Evolutionary conservation across 2,888 invertebrate species (phyloP).

Genomic region (Trichopria drosophilae): DNA sequence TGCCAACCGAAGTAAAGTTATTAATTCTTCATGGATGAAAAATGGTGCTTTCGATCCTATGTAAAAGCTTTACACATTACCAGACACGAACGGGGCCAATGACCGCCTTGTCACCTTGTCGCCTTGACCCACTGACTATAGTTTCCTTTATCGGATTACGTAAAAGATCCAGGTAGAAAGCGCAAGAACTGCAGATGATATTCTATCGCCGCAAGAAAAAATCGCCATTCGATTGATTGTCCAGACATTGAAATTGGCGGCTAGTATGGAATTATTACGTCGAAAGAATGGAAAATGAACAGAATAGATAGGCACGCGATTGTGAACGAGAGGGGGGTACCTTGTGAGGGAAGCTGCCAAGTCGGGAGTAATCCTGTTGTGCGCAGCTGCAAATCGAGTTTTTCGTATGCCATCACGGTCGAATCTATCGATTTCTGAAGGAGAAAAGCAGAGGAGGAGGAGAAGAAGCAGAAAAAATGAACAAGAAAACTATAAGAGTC

Average conservation of each 20-base stretch:
- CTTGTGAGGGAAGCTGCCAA: conserved; percentile 4
- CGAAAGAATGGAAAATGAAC: conserved; percentile 1
- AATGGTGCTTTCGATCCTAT: too few species aligned
- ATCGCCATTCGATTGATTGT: too few species aligned
- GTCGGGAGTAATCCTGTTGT: conserved; percentile 17
- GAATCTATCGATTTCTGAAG: conserved; percentile 37
- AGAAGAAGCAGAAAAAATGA: conserved; percentile 12
- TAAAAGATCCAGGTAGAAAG: too few species aligned
- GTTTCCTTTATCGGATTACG: too few species aligned
- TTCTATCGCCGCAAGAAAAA: too few species aligned
- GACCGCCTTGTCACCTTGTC: conserved; percentile 37
- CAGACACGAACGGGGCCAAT: conserved; percentile 33
- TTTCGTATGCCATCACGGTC: conserved; percentile 29
- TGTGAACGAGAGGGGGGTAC: conserved; percentile 8
- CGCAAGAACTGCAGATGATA: too few species aligned
- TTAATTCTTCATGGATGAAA: too few species aligned
- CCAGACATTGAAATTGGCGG: background rate
- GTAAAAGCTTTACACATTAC: too few species aligned
- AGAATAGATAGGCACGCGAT: conserved; percentile 15
- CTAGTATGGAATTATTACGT: background rate
- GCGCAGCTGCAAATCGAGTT: conserved; percentile 36
- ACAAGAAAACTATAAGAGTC: too few species aligned
- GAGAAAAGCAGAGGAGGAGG: conserved; percentile 17
- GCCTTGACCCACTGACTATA: conserved; percentile 19
- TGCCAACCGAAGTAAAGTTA: too few species aligned